Percentiles rank a stretch among this genome's conserved stretches.
Conservation (phyloP, 2,888 invertebrate species). For the Amitus sp. region DNA sequence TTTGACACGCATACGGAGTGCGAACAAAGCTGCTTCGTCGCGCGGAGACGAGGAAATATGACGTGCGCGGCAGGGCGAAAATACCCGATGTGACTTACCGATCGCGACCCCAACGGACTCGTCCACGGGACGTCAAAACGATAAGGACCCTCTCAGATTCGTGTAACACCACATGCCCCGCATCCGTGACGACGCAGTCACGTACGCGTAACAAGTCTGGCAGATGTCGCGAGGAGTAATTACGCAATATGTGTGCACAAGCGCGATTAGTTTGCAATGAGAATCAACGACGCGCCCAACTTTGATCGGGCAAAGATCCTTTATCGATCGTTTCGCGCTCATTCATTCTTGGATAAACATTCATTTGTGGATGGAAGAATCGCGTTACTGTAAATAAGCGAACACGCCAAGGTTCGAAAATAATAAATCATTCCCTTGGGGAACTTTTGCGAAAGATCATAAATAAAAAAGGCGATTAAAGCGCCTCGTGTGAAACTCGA, state of each 20-base stretch:
- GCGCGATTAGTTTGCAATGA: slow-evolving; percentile 59
- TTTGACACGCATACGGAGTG: slow-evolving; percentile 18
- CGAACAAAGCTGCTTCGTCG: slow-evolving; percentile 10
- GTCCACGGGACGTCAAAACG: slow-evolving; percentile 42
- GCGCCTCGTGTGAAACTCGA: neutral
- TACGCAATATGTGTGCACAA: slow-evolving; percentile 45
- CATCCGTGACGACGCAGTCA: slow-evolving; percentile 46
- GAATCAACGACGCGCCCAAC: slow-evolving; percentile 34
- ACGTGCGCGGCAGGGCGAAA: slow-evolving; percentile 24
- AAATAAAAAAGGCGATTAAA: neutral
- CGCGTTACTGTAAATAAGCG: neutral
- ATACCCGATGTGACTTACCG: slow-evolving; percentile 30
- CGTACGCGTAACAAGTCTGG: slow-evolving; percentile 43
- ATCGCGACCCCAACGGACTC: slow-evolving; percentile 35
- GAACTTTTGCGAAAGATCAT: neutral
- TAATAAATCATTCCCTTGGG: neutral
- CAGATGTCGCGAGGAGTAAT: slow-evolving; percentile 58
- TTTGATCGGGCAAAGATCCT: too few relatives aligned
- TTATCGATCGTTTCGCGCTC: slow-evolving; percentile 6
- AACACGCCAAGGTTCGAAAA: neutral
- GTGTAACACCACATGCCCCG: slow-evolving; percentile 52
- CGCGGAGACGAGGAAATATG: slow-evolving; percentile 29
- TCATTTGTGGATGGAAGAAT: neutral
- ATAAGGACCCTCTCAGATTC: slow-evolving; percentile 37
- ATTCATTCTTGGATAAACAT: neutral